Percentiles rank a stretch among this genome's conserved stretches.
Evolutionary conservation across 2,797 vertebrate species (phyloP).

Genomic region (Loris lydekkerianus): DNA sequence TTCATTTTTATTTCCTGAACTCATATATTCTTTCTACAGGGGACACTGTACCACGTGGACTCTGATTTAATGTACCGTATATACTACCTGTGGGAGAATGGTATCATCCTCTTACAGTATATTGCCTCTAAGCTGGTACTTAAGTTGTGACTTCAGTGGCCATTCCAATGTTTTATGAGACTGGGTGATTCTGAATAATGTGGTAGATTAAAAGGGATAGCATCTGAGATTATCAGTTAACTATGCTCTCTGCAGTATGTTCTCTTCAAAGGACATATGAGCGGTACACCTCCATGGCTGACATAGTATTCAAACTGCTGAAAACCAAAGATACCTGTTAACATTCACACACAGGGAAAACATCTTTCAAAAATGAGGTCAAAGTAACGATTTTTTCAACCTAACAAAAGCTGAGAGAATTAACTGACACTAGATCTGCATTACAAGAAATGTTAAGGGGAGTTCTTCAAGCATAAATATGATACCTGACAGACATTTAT

Average conservation of each 20-base stretch:
- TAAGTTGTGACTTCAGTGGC: not conserved
- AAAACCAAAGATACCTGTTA: not conserved
- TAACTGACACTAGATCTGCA: not conserved
- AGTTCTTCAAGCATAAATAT: not conserved
- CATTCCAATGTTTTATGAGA: not conserved
- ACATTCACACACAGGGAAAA: constrained; percentile 19
- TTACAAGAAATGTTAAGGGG: not conserved
- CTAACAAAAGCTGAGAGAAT: constrained; percentile 44
- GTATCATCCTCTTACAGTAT: not conserved
- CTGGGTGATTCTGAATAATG: not conserved
- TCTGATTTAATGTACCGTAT: not conserved
- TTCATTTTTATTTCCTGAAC: not conserved
- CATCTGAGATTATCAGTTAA: not conserved
- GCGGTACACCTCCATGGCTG: not conserved
- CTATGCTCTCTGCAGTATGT: not conserved
- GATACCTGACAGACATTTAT: not conserved
- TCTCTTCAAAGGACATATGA: not conserved
- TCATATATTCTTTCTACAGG: not conserved
- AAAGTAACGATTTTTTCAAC: not conserved
- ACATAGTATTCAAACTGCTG: not conserved
- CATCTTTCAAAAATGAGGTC: not conserved
- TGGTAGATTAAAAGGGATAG: not conserved
- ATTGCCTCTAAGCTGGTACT: not conserved
- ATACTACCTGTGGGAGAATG: not conserved
- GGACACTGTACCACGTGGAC: not conserved